phyloP scores from a whole-genome alignment of 2,113 vertebrate species.

The Ameiurus melas region DNA sequence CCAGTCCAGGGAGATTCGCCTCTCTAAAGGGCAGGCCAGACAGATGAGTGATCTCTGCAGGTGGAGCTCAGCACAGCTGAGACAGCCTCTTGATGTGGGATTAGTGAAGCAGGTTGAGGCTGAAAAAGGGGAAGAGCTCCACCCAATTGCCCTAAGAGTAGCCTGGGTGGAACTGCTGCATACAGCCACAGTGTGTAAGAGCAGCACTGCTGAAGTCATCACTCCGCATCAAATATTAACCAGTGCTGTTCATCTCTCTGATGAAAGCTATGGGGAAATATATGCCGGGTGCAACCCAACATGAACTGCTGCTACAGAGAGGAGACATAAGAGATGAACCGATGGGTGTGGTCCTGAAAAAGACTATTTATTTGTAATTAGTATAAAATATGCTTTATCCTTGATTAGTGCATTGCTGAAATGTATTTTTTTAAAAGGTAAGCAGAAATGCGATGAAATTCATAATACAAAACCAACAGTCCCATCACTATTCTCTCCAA shows the following conservation, averaged over 20 bases:
- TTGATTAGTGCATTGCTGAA: conserved; percentile 5
- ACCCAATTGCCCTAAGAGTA: conserved; percentile 2
- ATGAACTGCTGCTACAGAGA: neutral
- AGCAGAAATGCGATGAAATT: neutral
- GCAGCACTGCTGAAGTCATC: conserved; percentile 28
- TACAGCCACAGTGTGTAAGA: conserved; percentile 18
- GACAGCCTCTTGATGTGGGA: conserved; percentile 48
- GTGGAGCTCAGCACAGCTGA: conserved; percentile 33
- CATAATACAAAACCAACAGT: neutral
- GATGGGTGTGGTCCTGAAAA: conserved; percentile 1
- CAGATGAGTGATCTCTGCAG: conserved; percentile 48
- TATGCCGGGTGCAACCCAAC: neutral
- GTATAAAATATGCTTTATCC: neutral
- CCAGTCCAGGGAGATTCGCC: neutral
- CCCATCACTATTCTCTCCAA: neutral
- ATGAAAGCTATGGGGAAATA: conserved; percentile 31
- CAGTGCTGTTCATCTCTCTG: conserved; percentile 31
- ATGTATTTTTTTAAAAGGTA: neutral
- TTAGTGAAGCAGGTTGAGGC: conserved; percentile 21
- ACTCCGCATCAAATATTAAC: conserved; percentile 35
- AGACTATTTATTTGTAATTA: neutral
- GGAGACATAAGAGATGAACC: neutral
- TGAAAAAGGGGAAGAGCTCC: neutral
- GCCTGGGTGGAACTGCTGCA: neutral
- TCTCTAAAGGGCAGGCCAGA: conserved; percentile 31